Evolutionary conservation across 2,797 vertebrate species (phyloP).

Genomic region (Pelobates cultripes): DNA sequence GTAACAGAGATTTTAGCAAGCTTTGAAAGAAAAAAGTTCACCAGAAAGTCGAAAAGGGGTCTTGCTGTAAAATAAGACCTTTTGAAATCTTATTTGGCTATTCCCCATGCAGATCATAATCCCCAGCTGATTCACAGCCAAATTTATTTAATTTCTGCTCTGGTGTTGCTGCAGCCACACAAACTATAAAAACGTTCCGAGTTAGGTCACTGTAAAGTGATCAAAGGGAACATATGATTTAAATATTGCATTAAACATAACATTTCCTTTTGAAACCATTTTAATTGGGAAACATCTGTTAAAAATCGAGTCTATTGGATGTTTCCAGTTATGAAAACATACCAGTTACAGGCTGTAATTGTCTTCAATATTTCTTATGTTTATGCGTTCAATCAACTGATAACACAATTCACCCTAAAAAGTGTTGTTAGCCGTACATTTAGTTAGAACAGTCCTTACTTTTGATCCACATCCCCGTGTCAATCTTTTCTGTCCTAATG

Average conservation of each 20-base stretch:
- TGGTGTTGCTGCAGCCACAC: conserved; percentile 61
- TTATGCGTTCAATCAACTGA: conserved; percentile 66
- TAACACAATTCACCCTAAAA: conserved; percentile 64
- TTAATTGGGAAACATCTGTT: conserved; percentile 71
- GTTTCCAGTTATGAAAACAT: conserved; percentile 65
- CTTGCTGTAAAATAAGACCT: background rate
- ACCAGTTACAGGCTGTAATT: conserved; percentile 70
- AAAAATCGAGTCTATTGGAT: conserved; percentile 68
- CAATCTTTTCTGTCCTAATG: too few relatives aligned
- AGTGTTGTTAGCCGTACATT: conserved; percentile 48
- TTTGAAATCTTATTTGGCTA: conserved; percentile 18
- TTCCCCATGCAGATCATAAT: conserved; percentile 28
- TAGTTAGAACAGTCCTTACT: too few relatives aligned
- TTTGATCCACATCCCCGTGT: too few relatives aligned
- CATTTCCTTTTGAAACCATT: conserved; percentile 70
- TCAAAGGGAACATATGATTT: conserved; percentile 70
- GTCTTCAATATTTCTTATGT: conserved; percentile 68
- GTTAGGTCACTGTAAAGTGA: conserved; percentile 70
- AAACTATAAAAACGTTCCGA: conserved; percentile 71
- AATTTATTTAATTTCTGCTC: conserved; percentile 63
- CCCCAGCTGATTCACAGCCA: conserved; percentile 63
- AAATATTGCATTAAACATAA: conserved; percentile 67
- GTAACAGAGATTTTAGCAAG: too few relatives aligned
- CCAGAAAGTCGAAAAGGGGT: background rate
- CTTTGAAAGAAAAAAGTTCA: background rate